Conservation (phyloP, 2,888 invertebrate species). For the Rhamphomyia laevipes region DNA sequence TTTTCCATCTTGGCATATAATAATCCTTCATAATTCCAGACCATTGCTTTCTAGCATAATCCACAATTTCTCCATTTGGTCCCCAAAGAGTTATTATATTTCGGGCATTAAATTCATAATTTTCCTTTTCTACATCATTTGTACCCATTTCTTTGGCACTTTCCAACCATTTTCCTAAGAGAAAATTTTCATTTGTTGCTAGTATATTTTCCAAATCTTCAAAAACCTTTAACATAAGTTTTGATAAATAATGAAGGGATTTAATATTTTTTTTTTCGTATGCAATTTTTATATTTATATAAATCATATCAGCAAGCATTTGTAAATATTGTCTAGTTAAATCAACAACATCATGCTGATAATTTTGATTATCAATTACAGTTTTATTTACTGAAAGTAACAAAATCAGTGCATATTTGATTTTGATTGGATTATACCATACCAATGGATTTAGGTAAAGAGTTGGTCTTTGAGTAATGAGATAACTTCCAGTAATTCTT, state of each 20-base stretch:
- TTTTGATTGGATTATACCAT: conserved; percentile 54
- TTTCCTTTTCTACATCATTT: no score
- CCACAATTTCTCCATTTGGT: conserved; percentile 73
- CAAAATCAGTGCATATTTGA: conserved; percentile 45
- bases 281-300: conserved; percentile 44
- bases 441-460: conserved; percentile 56
- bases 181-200: conserved; percentile 48
- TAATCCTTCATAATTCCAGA: conserved; percentile 55
- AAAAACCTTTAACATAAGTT: conserved; percentile 45
- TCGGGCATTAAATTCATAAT: no score
- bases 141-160: no score
- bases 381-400: conserved; percentile 30
- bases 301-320: conserved; percentile 55
- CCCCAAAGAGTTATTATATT: no score
- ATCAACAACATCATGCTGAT: conserved; percentile 73
- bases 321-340: conserved; percentile 75
- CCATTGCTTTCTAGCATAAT: conserved; percentile 76
- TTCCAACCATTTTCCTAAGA: no score
- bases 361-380: conserved; percentile 22
- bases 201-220: conserved; percentile 53
- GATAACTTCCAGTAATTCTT: conserved; percentile 59
- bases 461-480: conserved; percentile 56
- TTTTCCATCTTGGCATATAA: conserved; percentile 63
- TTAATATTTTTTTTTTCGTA: conserved; percentile 24
- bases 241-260: conserved; percentile 25